phyloP scores from a whole-genome alignment of 2,113 vertebrate genomes.

The Rhombomys opimus region DNA sequence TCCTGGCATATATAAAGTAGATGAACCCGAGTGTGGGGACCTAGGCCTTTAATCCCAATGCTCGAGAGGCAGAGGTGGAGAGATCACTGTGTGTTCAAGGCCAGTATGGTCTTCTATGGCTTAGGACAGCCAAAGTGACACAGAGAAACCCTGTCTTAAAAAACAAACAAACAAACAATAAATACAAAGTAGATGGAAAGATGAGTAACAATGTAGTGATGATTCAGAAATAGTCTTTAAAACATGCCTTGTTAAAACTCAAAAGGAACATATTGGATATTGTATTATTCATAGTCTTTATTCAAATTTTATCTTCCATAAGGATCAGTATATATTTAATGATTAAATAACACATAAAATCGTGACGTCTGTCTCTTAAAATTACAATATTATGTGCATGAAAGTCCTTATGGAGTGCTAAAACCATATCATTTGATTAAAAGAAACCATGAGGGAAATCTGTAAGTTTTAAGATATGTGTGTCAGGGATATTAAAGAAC shows the following conservation, averaged over 20 bases:
- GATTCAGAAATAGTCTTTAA: background rate
- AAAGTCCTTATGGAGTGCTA: constrained; percentile 48
- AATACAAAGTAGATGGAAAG: background rate
- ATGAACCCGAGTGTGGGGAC: background rate
- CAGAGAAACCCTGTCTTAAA: too few species aligned
- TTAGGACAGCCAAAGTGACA: too few species aligned
- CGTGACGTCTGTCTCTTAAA: constrained; percentile 49
- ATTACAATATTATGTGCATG: background rate
- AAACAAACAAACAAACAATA: background rate
- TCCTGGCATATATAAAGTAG: background rate
- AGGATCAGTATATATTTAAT: constrained; percentile 26
- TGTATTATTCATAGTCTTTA: background rate
- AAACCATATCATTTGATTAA: constrained; percentile 71
- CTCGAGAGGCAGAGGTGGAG: too few species aligned
- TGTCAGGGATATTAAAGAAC: constrained; percentile 34
- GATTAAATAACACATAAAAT: constrained; percentile 56
- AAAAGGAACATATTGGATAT: background rate
- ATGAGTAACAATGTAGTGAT: background rate
- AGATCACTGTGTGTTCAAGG: too few species aligned
- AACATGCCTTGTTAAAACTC: background rate
- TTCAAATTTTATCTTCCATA: background rate
- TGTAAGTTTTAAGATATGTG: constrained; percentile 51
- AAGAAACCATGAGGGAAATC: constrained; percentile 67
- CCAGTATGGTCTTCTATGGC: too few species aligned
- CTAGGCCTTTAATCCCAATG: too few species aligned